A percentile compares a stretch with the other conserved stretches of the same genome.
phyloP scores from a whole-genome alignment of 2,888 invertebrate species.

The Fragum whitleyi region DNA sequence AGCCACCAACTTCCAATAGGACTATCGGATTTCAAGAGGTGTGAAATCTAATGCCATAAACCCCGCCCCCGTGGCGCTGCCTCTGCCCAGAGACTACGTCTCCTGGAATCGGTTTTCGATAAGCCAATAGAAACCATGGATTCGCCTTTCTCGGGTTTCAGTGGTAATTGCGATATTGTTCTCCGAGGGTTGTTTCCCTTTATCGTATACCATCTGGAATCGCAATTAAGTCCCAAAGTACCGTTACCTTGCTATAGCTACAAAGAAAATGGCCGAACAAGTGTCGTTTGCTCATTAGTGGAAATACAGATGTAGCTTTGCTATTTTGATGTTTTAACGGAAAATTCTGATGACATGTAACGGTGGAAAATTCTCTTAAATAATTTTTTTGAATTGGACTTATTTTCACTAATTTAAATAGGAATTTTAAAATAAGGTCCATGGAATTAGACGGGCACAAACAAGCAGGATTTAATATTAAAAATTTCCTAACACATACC shows the following conservation, averaged over 20 bases:
- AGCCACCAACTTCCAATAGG: slow-evolving; percentile 56
- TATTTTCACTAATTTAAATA: too few species aligned
- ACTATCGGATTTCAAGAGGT: slow-evolving; percentile 64
- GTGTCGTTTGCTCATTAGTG: slow-evolving; percentile 24
- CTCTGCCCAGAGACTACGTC: slow-evolving; percentile 54
- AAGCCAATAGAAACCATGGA: slow-evolving; percentile 54
- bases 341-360: slow-evolving; percentile 4
- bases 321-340: slow-evolving; percentile 14
- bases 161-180: slow-evolving; percentile 12
- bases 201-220: slow-evolving; percentile 58
- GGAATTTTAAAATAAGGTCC: too few species aligned
- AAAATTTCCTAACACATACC: too few species aligned
- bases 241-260: slow-evolving; percentile 38
- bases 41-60: slow-evolving; percentile 46
- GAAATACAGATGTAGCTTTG: slow-evolving; percentile 24
- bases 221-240: slow-evolving; percentile 56
- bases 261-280: slow-evolving; percentile 29
- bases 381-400: background rate
- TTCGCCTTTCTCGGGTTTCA: slow-evolving; percentile 14
- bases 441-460: too few species aligned
- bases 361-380: slow-evolving; percentile 11
- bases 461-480: too few species aligned
- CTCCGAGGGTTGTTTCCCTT: slow-evolving; percentile 50
- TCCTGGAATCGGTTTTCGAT: slow-evolving; percentile 65
- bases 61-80: slow-evolving; percentile 57